Evolutionary conservation across 2,113 vertebrate genomes (phyloP), one percentile per base, ranked within the genome.

Genomic region (Ptychochromis oligacanthus): DNA sequence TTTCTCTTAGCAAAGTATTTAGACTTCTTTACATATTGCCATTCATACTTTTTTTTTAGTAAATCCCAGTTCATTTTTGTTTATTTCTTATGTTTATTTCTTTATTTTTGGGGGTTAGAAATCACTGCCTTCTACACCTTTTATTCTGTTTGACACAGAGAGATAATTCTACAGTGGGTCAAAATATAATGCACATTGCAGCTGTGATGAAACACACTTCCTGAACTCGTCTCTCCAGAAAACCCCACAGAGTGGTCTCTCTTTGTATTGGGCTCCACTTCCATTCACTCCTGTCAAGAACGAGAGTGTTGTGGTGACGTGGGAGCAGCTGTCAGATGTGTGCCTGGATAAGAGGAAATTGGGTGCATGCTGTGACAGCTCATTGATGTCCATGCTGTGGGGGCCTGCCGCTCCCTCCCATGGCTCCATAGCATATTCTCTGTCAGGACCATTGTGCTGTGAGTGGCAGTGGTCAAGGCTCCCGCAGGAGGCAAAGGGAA

Each of bases 291-390:
- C 67, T 72, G 64, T 88, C 86, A 81, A 77, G 83, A 58, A 36
- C 64, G 61, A 78, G 84, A 82, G 77, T 56, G 56, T 61, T 55
- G 7, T 61, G 87, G 65, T 70, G 88, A 74, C 14, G 22, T 79
- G 87, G 82, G 75, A 86, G 65, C 65, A 60, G 84, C 82, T 91
- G 84, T 92, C 88, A 92, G 86, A 88, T 87, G 88, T 72, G 64
- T 60, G 81, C 40, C 57, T 60, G 83, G 83, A 89, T 90, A 80
- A 88, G 78, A 89, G 46, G 26, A 60, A 79, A 36, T 46, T 34
- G 40, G 61, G 46, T 34, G 43, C 72, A 36, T 0, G 22, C 58
- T 82, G 80, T 86, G 87, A 88, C 87, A 86, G 78, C 61, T 8
- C 79, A 46, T 55, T 81, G 82, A 91, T 77, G 82, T 77, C 88